phyloP scores from a whole-genome alignment of 92 coral and sea anemone species.

The Virgularia gustaviana region DNA sequence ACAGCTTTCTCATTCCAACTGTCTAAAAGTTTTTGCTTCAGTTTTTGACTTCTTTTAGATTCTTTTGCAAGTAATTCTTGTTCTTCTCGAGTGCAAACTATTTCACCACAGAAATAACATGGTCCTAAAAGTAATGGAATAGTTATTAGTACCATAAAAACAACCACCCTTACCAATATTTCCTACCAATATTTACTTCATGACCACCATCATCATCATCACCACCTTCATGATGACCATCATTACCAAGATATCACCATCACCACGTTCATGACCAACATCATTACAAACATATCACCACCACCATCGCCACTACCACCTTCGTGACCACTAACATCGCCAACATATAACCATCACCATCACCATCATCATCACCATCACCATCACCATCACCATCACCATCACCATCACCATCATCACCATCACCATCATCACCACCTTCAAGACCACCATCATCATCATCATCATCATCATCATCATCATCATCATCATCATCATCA shows the following conservation, averaged over 20 bases:
- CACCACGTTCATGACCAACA: not conserved
- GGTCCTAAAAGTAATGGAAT: slow-evolving; percentile 45
- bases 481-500: slow-evolving; percentile 42
- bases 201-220: no score
- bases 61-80: slow-evolving; percentile 78
- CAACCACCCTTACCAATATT: not conserved
- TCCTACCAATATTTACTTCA: no score
- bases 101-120: slow-evolving; percentile 89
- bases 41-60: slow-evolving; percentile 82
- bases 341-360: slow-evolving; percentile 19
- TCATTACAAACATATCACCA: not conserved
- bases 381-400: slow-evolving; percentile 37
- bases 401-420: slow-evolving; percentile 38
- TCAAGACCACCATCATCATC: slow-evolving; percentile 54
- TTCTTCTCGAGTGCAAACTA: slow-evolving; percentile 84
- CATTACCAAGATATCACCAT: not conserved
- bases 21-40: slow-evolving; percentile 66
- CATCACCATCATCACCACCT: slow-evolving; percentile 72
- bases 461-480: slow-evolving; percentile 35
- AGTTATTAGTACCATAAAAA: not conserved
- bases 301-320: slow-evolving; percentile 13
- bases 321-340: slow-evolving; percentile 69
- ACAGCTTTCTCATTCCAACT: slow-evolving; percentile 23
- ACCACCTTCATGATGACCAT: no score
- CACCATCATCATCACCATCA: slow-evolving; percentile 36